Evolutionary conservation across 2,113 vertebrate genomes (phyloP), one percentile per base, ranked within the genome.

Genomic region (Hippocampus mohnikei): DNA sequence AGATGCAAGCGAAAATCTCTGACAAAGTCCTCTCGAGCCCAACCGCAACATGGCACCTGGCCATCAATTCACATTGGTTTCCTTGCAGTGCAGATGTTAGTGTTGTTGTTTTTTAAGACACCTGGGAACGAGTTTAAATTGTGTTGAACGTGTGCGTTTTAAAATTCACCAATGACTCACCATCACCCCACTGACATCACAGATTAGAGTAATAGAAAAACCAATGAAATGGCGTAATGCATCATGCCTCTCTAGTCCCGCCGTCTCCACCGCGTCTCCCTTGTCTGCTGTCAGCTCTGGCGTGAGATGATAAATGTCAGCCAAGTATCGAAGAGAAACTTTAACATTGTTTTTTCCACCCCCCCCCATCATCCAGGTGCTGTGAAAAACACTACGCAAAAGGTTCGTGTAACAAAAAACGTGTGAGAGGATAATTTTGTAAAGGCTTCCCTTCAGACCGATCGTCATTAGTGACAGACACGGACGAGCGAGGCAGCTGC

Each of bases 401-500:
- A 62, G 37, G 37, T 21, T 41, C 40, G 20, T 1, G 33, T 5
- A 40, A 62, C 33, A 62, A 23, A 62, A 55, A 63, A 61, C 20
- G 37, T 63, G 61, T 63, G 61, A n/a, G 40, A 12, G 5, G 61
- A 21, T 12, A 42, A n/a, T 41, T 41, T 63, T 25, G 58, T 41
- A n/a, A 23, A 40, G n/a, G 11, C 21, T 21, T 55, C 59, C 53
- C 67, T 71, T 78, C 81, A 67, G 76, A 70, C 64, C 75, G 82
- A 71, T 80, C 65, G 76, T 65, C 72, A 73, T 83, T 78, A 83
- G 67, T 78, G 80, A 85, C 70, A 68, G 78, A 81, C 71, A 42
- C 58, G 72, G 67, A 18, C 55, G 73, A 60, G 72, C 63, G 56
- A 66, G 77, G 64, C 71, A 66, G 73, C 74, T 72, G 80, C 81